phyloP scores from a whole-genome alignment of 2,113 vertebrate genomes.

The Ammodramus savannarum region DNA sequence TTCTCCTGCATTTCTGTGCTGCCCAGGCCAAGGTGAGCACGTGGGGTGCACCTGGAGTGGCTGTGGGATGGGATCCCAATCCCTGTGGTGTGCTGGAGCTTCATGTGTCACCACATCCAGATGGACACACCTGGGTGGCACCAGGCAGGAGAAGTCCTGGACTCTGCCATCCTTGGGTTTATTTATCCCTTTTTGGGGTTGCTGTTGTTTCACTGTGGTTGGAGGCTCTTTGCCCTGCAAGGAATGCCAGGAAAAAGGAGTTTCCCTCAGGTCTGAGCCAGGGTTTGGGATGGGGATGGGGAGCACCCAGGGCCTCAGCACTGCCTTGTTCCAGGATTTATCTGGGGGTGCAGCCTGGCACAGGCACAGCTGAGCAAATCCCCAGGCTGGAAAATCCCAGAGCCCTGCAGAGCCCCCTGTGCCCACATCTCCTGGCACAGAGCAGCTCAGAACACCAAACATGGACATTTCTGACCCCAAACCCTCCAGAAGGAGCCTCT shows the following conservation, averaged over 20 bases:
- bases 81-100: neutral
- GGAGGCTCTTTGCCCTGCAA: neutral
- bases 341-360: neutral
- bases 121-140: neutral
- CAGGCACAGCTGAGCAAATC: neutral
- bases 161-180: fast-evolving
- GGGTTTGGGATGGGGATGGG: neutral
- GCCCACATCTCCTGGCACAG: neutral
- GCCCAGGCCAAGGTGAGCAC: fast-evolving
- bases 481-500: neutral
- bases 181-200: neutral
- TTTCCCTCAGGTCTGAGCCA: neutral
- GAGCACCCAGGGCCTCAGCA: neutral
- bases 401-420: neutral
- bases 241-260: neutral
- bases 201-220: neutral
- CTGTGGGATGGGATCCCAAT: fast-evolving
- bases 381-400: neutral
- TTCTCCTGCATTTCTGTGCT: neutral
- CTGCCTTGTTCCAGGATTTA: neutral
- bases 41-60: fast-evolving
- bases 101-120: fast-evolving
- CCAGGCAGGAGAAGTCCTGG: neutral
- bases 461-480: neutral
- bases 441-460: neutral